These are phyloP conservation scores for Harpagoxenus sublaevis DNA, from an alignment of 2,888 invertebrate species.

Conservation along the genomic window DNA sequence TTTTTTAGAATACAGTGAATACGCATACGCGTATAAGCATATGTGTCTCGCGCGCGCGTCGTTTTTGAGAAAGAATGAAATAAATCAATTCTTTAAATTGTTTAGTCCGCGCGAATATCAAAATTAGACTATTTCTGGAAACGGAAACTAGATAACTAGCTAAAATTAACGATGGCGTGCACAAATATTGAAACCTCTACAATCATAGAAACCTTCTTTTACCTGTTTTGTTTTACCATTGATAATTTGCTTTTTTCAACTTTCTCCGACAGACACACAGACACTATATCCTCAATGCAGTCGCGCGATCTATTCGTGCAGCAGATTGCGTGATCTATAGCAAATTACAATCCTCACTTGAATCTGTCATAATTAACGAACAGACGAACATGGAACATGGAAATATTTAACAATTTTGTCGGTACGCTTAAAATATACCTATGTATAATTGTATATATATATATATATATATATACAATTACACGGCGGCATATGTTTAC, in stretches of 20 bases:
- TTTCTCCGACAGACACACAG: constrained; percentile 2
- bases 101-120: background rate
- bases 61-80: background rate
- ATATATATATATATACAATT: background rate
- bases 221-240: background rate
- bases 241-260: constrained; percentile 2
- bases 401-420: background rate
- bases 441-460: no score
- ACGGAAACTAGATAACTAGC: background rate
- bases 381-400: background rate
- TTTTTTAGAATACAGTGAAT: background rate
- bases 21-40: no score
- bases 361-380: constrained; percentile 27
- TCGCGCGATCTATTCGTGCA: constrained; percentile 42
- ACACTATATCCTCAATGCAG: constrained; percentile 22
- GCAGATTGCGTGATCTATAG: constrained; percentile 24
- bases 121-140: constrained; percentile 1
- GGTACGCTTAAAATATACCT: background rate
- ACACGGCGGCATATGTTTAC: background rate
- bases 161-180: background rate
- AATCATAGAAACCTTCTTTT: background rate
- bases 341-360: constrained; percentile 26
- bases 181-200: background rate
- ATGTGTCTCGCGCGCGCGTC: background rate
- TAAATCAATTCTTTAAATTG: background rate